Base-by-base conservation (phyloP, 2,113 vertebrate genomes). In the Morone chrysops region DNA sequence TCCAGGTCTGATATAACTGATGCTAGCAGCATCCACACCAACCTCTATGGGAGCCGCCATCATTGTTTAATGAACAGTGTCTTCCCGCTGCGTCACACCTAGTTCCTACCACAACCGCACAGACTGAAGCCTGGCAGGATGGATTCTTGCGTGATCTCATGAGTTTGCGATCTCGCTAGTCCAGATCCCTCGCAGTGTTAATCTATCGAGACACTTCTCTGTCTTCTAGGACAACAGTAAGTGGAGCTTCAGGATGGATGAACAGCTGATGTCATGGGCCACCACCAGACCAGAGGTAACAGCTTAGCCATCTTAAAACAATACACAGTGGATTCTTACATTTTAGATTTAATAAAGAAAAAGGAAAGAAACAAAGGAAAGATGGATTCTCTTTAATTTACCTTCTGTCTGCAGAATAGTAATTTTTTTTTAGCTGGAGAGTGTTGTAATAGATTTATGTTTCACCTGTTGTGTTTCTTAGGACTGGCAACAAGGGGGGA, bases 401-500 rank as follows among this genome's bases (percentile, higher is more conserved):
- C 11, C 25, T 8, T 48, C 40, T 57, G 11, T 57, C 3, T 47
- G 4, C 14, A 38, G 0, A 11, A 4, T 13, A 47, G 45, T 13
- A 47, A 47, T 5, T 16, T 56, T 67, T 6, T 36, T 48, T 50
- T 4, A 12, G 47, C 25, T 70, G 4, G 5, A 60, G 14, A 47
- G 10, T 69, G 25, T 62, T 43, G 22, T 10, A 8, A 6, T 41
- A 31, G 3, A 41, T 31, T 14, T 77, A 8, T 48, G 10, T 48
- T 43, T 45, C 2, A 45, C 31, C 8, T 63, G 18, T 31, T 82
- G 36, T 80, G 17, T 67, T 63, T 74, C 7, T 60, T 57, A 96
- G 96, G 96, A 96, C 81, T 96, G 96, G 96, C 96, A 96, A 80
- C 92, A 95, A 62, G 96, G 96, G 3, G 95, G 95, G 8, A 96